Conservation (phyloP, 2,888 invertebrate genomes). For the Tigriopus californicus region DNA sequence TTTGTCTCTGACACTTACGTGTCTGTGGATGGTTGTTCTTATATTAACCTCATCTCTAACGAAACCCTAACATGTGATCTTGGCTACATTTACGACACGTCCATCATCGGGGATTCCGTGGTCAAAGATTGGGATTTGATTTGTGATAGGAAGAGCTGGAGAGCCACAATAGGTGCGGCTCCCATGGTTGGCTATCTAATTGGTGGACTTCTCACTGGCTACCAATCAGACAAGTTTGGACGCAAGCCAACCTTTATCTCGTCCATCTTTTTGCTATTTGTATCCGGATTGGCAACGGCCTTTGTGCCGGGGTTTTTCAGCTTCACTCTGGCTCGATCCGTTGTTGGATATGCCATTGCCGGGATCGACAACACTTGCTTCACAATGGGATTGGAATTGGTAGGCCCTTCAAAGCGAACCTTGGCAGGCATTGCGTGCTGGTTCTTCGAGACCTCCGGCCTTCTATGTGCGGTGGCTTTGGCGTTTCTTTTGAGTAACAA, state of each 20-base stretch:
- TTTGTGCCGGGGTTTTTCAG: background rate
- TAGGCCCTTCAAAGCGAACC: slow-evolving; percentile 14
- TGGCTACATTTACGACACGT: background rate
- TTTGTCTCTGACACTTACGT: background rate
- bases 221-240: slow-evolving; percentile 14
- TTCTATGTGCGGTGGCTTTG: background rate
- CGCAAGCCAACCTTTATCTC: slow-evolving; percentile 9
- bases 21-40: background rate
- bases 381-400: slow-evolving; percentile 14
- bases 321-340: background rate
- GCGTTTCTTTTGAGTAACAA: slow-evolving; percentile 4
- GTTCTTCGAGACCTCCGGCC: slow-evolving; percentile 15
- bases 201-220: slow-evolving; percentile 13
- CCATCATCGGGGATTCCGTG: slow-evolving; percentile 5
- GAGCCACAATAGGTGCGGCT: slow-evolving; percentile 3
- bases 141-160: background rate
- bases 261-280: background rate
- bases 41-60: background rate
- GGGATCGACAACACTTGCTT: slow-evolving; percentile 13
- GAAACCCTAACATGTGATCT: background rate
- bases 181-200: slow-evolving; percentile 12
- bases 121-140: background rate
- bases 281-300: background rate
- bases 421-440: slow-evolving; percentile 14
- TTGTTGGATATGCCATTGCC: slow-evolving; percentile 11